Base-by-base conservation (phyloP, 2,797 vertebrate species). In the Chrysocyon brachyurus region DNA sequence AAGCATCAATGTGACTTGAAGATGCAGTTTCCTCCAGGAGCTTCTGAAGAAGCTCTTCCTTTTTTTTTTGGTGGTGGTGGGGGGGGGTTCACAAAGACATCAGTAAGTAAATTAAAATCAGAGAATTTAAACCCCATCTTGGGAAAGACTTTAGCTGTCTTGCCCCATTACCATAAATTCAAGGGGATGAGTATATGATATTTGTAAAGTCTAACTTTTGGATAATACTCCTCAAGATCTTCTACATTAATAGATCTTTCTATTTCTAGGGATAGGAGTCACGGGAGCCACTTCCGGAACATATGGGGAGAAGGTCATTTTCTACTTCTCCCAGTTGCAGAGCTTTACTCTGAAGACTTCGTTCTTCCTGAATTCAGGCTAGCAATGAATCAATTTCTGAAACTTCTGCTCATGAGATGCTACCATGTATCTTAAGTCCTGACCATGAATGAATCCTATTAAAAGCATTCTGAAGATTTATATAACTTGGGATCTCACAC, bases 391-490 rank as follows among this genome's bases (percentile, higher is more conserved):
- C 56, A 17, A 87, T 54, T 85, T 91, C 59, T 92, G 52, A 95
- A 75, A 88, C 14, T 70, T 93, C 59, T 81, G 59, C 57, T 94
- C 40, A 73, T 59, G 17, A 95, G 40, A 77, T 79, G 63, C 90
- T 52, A 91, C 28, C 2, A 31, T 54, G 15, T n/a, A 33, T 52
- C 26, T 87, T 73, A 86, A 86, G 9, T 96, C n/a, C 17, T 81
- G 33, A 96, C 33, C 40, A 63, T 52, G 26, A 96, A 33, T 86
- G 66, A 90, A 81, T 68, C 26, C 31, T 83, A 78, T 94, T 81
- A 36, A 95, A 92, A 88, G 5, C 17, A 77, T 78, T 85, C 31
- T 56, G 36, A 82, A 78, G 31, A 75, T 5, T 56, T 88, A 57
- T 12, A 61, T 81, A 94, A 91, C 21, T 61, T 36, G n/a, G 61